Evolutionary conservation across 2,797 vertebrate genomes (phyloP).

Genomic region (Pristis pectinata): DNA sequence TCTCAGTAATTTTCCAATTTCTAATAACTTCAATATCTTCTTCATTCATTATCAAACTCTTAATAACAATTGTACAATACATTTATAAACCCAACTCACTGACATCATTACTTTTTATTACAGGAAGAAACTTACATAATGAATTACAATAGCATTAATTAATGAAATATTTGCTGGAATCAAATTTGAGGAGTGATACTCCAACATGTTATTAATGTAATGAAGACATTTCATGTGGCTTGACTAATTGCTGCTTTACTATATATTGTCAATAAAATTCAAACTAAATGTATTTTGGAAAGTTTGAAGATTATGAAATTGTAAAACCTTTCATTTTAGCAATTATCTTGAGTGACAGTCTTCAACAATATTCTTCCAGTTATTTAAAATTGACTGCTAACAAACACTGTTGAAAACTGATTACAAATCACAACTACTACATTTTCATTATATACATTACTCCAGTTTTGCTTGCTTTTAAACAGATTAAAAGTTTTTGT

Average conservation of each 20-base stretch:
- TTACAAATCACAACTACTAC: neutral
- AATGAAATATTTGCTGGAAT: neutral
- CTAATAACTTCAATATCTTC: neutral
- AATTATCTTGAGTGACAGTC: neutral
- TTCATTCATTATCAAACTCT: neutral
- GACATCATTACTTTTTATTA: neutral
- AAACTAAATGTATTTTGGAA: conserved; percentile 18
- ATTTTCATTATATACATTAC: too few relatives aligned
- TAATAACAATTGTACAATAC: neutral
- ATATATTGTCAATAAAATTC: neutral
- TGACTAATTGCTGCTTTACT: neutral
- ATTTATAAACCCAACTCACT: neutral
- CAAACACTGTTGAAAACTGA: neutral
- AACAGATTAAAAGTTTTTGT: neutral
- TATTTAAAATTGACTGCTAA: neutral
- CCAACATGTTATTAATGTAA: neutral
- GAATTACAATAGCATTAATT: neutral
- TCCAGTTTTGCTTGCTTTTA: neutral
- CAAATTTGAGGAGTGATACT: neutral
- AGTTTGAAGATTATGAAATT: neutral
- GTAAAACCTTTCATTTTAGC: neutral
- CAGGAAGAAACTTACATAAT: neutral
- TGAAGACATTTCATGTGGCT: neutral
- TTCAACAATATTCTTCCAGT: neutral
- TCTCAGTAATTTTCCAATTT: conserved; percentile 1